Evolutionary conservation across 2,797 vertebrate species (phyloP), one percentile per base, ranked within the genome.

Genomic region (Oreonectes daqikongensis): DNA sequence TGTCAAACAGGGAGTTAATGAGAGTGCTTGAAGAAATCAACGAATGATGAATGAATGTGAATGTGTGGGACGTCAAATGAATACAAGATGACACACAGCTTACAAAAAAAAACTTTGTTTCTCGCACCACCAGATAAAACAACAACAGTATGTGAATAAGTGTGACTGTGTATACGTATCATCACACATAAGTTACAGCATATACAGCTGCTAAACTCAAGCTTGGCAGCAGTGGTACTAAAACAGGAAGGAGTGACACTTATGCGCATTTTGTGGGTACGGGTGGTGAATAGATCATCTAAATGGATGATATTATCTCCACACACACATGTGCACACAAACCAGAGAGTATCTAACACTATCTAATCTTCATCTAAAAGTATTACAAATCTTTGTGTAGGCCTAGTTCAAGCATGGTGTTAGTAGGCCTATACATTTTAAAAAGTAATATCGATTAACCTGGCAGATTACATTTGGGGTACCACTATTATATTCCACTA

Each of bases 221-320:
- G 35, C 3, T 7, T 66, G 18, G 61, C 32, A 10, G 48, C 8
- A 3, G 8, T 74, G 17, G 40, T 44, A 74, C 6, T 59, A 48
- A 66, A 74, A 66, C 63, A 75, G 72, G 63, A 75, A 66, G 18
- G 38, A 57, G 72, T 66, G 18, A 18, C 24, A 53, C 30, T n/a
- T 52, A 50, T 15, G 40, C 0, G 1, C 18, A 30, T 75, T 65
- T 20, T 66, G 63, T 22, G 24, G 35, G 50, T 57, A 57, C 20
- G 72, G 38, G 4, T 44, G 50, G 63, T 6, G 24, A 26, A 75
- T 8, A 57, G 24, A 75, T 66, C 15, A 66, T 32, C 63, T 22
- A 30, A 42, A 22, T 55, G 12, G 24, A 42, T 30, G 22, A 44
- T 75, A 20, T 53, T 65, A 66, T 75, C 61, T 66, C 35, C 28